phyloP scores from a whole-genome alignment of 2,888 invertebrate species.

The Sycophila texana region DNA sequence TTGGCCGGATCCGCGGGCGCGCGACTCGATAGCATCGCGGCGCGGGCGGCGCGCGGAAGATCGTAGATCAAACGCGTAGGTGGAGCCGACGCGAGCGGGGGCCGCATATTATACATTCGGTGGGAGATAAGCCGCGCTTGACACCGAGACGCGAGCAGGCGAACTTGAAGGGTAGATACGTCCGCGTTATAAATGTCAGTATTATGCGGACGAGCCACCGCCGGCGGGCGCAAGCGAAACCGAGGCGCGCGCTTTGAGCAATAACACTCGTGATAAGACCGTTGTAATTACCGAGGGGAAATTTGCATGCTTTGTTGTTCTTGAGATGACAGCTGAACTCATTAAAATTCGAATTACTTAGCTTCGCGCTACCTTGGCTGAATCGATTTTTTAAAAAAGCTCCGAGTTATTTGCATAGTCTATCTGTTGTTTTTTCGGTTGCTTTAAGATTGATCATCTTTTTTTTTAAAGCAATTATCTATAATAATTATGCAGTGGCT shows the following conservation, averaged over 20 bases:
- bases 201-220: slow-evolving; percentile 67
- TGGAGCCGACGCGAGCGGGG: slow-evolving; percentile 22
- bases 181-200: slow-evolving; percentile 74
- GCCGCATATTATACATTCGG: slow-evolving; percentile 74
- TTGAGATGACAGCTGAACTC: background rate
- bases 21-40: slow-evolving; percentile 22
- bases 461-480: too few species aligned
- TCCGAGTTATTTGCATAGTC: too few species aligned
- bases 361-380: too few species aligned
- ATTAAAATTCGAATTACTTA: too few species aligned
- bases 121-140: slow-evolving; percentile 54
- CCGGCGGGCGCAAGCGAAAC: background rate
- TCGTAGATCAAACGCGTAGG: slow-evolving; percentile 72
- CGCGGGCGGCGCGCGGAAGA: slow-evolving; percentile 64
- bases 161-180: slow-evolving; percentile 73
- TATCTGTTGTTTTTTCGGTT: too few species aligned
- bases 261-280: background rate
- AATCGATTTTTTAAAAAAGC: too few species aligned
- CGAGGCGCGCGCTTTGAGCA: background rate
- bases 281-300: background rate
- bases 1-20: slow-evolving; percentile 27
- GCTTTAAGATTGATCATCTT: too few species aligned
- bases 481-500: too few species aligned
- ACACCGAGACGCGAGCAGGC: slow-evolving; percentile 41
- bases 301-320: background rate